Base-by-base conservation (phyloP, 2,888 invertebrate species). In the Urechis unicinctus region DNA sequence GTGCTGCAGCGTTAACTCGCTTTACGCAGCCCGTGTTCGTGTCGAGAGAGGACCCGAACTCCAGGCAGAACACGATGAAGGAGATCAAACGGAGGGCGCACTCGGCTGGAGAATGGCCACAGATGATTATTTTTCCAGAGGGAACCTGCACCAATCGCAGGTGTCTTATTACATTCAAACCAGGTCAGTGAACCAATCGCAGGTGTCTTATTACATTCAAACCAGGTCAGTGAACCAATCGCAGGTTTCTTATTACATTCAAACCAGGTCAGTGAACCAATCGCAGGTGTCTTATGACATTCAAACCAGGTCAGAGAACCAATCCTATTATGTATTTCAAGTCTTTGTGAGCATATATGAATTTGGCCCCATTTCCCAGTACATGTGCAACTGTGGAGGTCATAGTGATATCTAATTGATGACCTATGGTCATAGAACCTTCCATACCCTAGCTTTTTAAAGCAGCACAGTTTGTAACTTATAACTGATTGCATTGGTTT, bases 1-100 rank as follows among this genome's bases (percentile, higher is more conserved):
- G n/a, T n/a, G n/a, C 57, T 66, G 6, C 66, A 89, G 93, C 89
- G 74, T 81, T 95, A 50, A 91, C 94, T 63, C 89, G 90, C 79
- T 93, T 89, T 78, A 91, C 92, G 0, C 95, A 96, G 78, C 94
- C 96, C 0, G 89, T 96, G 48, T 92, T 92, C 75, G 95, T 96
- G 42, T 88, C 88, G 84, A 81, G 95, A 53, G 93, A 94, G 71
- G 93, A 93, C 80, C 90, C 91, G 0, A 87, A 92, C 77, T 94
- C 95, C 0, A 81, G 95, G 5, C 89, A 89, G 72, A 90, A 88
- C 68, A 91, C 94, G 3, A 89, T 93, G 69, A 86, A 87, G 73
- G 89, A 91, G 77, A 94, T 95, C 62, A 88, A 89, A 43, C 84
- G 85, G 55, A 82, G 94, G 58, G 89, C 91, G 0, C 88, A 86